Conservation (phyloP, 2,113 vertebrate genomes). For the Mandrillus leucophaeus region DNA sequence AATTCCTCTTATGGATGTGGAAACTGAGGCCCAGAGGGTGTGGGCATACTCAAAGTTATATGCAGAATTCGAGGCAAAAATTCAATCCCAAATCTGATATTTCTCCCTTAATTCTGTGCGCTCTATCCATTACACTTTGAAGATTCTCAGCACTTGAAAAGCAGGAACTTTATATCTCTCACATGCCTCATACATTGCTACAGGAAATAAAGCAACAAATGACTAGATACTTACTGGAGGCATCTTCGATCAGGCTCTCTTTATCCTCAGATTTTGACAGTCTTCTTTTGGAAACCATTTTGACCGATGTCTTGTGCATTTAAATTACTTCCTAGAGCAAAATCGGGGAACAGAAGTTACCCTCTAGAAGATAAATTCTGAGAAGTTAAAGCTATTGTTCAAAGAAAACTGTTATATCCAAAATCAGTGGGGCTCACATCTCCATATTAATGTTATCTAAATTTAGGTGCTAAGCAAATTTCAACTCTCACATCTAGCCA, state of each 20-base stretch:
- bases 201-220: neutral
- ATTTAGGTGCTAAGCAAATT: neutral
- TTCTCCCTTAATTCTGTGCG: neutral
- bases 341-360: constrained; percentile 7
- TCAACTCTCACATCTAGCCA: neutral
- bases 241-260: constrained; percentile 66
- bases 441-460: neutral
- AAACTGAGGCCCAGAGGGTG: neutral
- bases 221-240: constrained; percentile 73
- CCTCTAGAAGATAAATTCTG: neutral
- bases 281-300: constrained; percentile 83
- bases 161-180: neutral
- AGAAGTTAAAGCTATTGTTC: neutral
- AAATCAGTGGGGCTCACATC: neutral
- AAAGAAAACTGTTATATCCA: constrained; percentile 16
- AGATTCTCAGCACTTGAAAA: neutral
- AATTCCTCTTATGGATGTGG: neutral
- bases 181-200: neutral
- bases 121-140: neutral
- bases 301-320: constrained; percentile 53
- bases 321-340: constrained; percentile 50
- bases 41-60: neutral
- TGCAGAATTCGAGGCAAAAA: neutral
- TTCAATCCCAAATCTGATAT: neutral
- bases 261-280: constrained; percentile 48